Percentiles rank a stretch among this genome's conserved stretches.
Conservation (phyloP, 2,888 invertebrate genomes). For the Lordiphosa fenestrarum region DNA sequence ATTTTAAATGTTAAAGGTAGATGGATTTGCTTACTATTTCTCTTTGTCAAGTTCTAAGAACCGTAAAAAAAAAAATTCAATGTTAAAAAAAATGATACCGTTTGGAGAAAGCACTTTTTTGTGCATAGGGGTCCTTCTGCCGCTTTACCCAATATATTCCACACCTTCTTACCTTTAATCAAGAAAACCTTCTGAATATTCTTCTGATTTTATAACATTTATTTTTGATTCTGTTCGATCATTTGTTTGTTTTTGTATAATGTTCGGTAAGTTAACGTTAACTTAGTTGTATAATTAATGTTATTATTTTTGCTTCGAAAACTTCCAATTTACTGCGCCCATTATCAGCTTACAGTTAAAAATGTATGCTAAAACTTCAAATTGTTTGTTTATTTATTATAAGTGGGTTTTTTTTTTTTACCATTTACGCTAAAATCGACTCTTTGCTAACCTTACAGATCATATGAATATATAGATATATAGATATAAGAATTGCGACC, state of each 20-base stretch:
- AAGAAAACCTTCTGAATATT: background rate
- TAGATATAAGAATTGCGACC: conserved; percentile 22
- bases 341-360: conserved; percentile 51
- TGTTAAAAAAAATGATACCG: no score
- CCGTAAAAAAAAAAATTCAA: no score
- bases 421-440: conserved; percentile 67
- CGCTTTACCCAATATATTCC: no score
- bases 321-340: conserved; percentile 39
- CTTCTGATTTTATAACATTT: conserved; percentile 62
- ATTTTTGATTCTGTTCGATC: conserved; percentile 54
- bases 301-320: conserved; percentile 33
- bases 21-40: no score
- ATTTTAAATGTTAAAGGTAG: no score
- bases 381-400: conserved; percentile 15
- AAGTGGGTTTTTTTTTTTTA: conserved; percentile 12
- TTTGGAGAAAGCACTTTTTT: no score
- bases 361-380: conserved; percentile 56
- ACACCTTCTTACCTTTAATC: no score
- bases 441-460: conserved; percentile 54
- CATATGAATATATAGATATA: conserved; percentile 25
- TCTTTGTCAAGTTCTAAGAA: no score
- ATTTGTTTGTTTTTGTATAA: conserved; percentile 10
- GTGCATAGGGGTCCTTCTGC: no score
- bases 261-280: conserved; percentile 40
- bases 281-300: conserved; percentile 25